Conservation (phyloP, 2,113 vertebrate genomes). For the Oriolus oriolus region DNA sequence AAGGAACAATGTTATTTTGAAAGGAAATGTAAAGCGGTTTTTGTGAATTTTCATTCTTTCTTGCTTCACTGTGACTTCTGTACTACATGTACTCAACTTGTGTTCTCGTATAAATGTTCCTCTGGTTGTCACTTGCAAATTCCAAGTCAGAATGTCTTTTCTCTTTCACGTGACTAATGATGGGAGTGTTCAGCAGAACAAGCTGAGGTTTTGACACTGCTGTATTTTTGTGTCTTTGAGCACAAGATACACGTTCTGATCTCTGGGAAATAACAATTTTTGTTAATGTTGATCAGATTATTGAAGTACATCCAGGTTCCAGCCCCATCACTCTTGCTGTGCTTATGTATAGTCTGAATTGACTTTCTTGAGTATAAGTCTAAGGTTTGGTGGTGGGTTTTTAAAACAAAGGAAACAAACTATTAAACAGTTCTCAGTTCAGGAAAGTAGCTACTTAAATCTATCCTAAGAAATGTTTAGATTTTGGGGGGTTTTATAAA, state of each 20-base stretch:
- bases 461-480: neutral
- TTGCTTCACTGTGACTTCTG: neutral
- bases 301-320: neutral
- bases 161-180: neutral
- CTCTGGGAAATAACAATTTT: neutral
- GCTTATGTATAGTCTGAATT: neutral
- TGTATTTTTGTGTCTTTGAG: neutral
- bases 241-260: neutral
- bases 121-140: neutral
- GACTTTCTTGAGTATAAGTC: neutral
- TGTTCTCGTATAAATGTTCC: slow-evolving; percentile 4
- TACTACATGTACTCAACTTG: neutral
- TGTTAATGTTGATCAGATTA: neutral
- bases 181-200: neutral
- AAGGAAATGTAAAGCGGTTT: neutral
- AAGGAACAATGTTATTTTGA: neutral
- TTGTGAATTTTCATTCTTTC: neutral
- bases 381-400: neutral
- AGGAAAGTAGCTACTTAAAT: neutral
- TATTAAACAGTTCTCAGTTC: neutral
- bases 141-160: neutral
- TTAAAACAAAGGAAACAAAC: neutral
- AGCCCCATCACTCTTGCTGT: neutral
- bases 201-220: neutral
- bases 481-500: neutral